Evolutionary conservation across 2,888 invertebrate genomes (phyloP).

Genomic region (Cyclophora albipunctata): DNA sequence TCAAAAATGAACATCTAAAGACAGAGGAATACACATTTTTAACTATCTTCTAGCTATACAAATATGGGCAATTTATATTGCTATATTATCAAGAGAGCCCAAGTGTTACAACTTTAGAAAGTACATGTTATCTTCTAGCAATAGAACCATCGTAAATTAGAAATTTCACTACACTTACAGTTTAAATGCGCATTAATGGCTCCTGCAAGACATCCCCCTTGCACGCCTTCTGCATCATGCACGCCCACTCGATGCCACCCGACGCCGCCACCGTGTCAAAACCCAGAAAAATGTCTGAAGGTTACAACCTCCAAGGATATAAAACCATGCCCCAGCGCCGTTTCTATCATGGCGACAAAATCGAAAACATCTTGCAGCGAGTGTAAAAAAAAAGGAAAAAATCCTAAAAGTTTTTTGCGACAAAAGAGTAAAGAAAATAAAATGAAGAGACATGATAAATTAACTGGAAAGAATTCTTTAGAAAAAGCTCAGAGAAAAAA

Average conservation of each 20-base stretch:
- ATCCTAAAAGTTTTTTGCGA: slow-evolving; percentile 38
- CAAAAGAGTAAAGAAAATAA: slow-evolving; percentile 43
- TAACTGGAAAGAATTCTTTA: slow-evolving; percentile 39
- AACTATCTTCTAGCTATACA: too few species aligned
- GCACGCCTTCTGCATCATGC: slow-evolving; percentile 57
- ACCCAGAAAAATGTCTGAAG: slow-evolving; percentile 52
- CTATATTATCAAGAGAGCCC: too few species aligned
- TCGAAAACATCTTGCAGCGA: slow-evolving; percentile 2
- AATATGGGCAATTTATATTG: too few species aligned
- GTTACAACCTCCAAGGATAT: slow-evolving; percentile 44
- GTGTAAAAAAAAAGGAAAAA: slow-evolving; percentile 2
- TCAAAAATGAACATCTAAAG: too few species aligned
- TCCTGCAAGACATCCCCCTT: slow-evolving; percentile 45
- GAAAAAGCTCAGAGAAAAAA: slow-evolving; percentile 34
- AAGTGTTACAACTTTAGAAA: too few species aligned
- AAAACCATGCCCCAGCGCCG: slow-evolving; percentile 53
- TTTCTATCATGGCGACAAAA: slow-evolving; percentile 52
- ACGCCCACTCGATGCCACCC: slow-evolving; percentile 55
- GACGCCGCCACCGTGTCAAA: slow-evolving; percentile 47
- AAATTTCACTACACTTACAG: too few species aligned
- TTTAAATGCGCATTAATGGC: too few species aligned
- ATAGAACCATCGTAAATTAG: too few species aligned
- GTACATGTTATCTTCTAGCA: too few species aligned
- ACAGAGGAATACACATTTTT: too few species aligned
- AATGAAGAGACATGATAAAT: slow-evolving; percentile 41